These are phyloP conservation scores for Melieria crassipennis DNA, from an alignment of 2,888 invertebrate genomes.

Conservation along the genomic window DNA sequence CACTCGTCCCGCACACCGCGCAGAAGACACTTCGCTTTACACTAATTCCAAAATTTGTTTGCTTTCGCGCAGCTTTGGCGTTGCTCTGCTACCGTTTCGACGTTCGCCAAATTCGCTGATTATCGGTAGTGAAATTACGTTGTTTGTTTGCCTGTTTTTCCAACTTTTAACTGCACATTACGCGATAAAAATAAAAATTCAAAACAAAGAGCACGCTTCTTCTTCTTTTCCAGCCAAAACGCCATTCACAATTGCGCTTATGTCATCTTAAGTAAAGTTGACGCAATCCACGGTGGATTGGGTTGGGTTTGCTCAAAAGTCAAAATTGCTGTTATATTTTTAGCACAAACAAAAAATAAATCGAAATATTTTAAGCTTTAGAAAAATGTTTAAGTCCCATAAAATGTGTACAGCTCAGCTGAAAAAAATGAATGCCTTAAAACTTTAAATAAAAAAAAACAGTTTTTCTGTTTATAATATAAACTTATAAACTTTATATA, in stretches of 20 bases:
- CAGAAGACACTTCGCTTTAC: slow-evolving; percentile 8
- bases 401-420: too few relatives aligned
- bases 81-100: neutral
- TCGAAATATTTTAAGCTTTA: too few relatives aligned
- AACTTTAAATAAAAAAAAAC: too few relatives aligned
- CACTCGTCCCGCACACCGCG: slow-evolving; percentile 17
- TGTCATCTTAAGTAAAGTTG: neutral
- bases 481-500: too few relatives aligned
- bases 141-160: slow-evolving; percentile 11
- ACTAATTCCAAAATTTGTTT: neutral
- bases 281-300: neutral
- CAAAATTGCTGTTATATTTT: too few relatives aligned
- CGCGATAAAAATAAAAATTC: slow-evolving; percentile 29
- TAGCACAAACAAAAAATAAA: too few relatives aligned
- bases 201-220: slow-evolving; percentile 24
- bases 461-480: too few relatives aligned
- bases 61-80: neutral
- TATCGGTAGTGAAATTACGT: slow-evolving; percentile 38
- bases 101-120: slow-evolving; percentile 32
- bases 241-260: slow-evolving; percentile 12
- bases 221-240: slow-evolving; percentile 20
- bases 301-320: too few relatives aligned
- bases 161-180: slow-evolving; percentile 22
- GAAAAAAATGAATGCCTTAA: too few relatives aligned
- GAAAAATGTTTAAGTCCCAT: too few relatives aligned